Conservation (phyloP, 2,888 invertebrate species). For the Napeogenes sylphis region DNA sequence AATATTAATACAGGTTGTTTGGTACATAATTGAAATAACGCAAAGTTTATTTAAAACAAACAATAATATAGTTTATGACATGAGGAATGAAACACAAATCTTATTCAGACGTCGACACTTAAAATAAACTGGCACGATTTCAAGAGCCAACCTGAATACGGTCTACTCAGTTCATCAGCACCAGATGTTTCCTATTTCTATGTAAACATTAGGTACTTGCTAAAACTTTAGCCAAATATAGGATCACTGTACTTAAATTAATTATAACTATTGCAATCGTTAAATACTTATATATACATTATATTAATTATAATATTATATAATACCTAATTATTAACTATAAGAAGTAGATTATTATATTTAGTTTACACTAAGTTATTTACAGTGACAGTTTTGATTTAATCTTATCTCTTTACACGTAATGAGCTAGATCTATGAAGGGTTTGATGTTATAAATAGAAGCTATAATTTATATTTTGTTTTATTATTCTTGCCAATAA, state of each 20-base stretch:
- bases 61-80: slow-evolving; percentile 43
- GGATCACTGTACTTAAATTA: neutral
- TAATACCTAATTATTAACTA: too few relatives aligned
- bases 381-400: too few relatives aligned
- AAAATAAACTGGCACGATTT: slow-evolving; percentile 76
- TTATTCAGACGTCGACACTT: slow-evolving; percentile 71
- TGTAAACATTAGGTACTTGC: slow-evolving; percentile 58
- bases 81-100: slow-evolving; percentile 64
- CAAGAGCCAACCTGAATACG: slow-evolving; percentile 73
- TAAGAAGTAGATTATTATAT: too few relatives aligned
- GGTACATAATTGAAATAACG: neutral
- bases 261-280: too few relatives aligned
- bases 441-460: too few relatives aligned
- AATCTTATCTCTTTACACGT: too few relatives aligned
- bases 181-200: slow-evolving; percentile 68
- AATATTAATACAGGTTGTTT: neutral
- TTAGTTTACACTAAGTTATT: too few relatives aligned
- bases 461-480: too few relatives aligned
- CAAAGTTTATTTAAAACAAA: neutral
- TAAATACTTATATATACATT: too few relatives aligned
- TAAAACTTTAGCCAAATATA: slow-evolving; percentile 8
- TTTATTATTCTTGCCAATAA: too few relatives aligned
- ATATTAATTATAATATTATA: too few relatives aligned
- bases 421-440: too few relatives aligned
- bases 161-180: slow-evolving; percentile 75